Conservation (phyloP, 2,888 invertebrate species). For the Thelaira solivaga region DNA sequence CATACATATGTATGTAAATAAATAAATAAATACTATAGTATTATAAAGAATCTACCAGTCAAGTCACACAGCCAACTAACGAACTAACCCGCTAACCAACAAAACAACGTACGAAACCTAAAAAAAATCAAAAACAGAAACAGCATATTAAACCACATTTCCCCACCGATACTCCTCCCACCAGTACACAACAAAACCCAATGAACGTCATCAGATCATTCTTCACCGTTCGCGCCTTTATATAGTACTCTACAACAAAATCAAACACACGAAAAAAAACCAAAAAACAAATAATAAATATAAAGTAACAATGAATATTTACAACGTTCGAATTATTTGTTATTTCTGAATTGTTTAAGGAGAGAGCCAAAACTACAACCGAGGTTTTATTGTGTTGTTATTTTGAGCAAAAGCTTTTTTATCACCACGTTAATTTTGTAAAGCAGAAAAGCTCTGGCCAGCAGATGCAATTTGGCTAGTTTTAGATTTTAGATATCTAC, state of each 20-base stretch:
- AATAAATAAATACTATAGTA: conserved; percentile 17
- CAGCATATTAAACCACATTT: conserved; percentile 31
- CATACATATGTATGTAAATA: too few species aligned
- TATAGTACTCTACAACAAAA: neutral
- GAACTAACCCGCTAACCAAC: conserved; percentile 35
- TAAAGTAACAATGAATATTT: conserved; percentile 43
- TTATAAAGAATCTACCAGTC: conserved; percentile 37
- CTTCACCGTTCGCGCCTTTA: conserved; percentile 30
- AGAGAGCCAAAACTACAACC: conserved; percentile 47
- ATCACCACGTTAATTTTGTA: conserved; percentile 33
- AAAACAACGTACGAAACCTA: conserved; percentile 44
- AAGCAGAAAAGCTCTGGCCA: conserved; percentile 46
- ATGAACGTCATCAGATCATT: neutral
- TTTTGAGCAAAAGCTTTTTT: conserved; percentile 50
- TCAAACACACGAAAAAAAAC: conserved; percentile 8
- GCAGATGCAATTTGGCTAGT: neutral
- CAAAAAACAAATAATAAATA: neutral
- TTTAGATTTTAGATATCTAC: too few species aligned
- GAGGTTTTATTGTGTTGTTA: conserved; percentile 41
- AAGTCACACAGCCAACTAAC: conserved; percentile 28
- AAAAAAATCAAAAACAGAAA: conserved; percentile 49
- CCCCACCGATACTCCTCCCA: neutral
- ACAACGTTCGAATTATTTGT: conserved; percentile 67
- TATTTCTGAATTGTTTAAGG: conserved; percentile 66
- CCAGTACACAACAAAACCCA: neutral